Evolutionary conservation across 2,888 invertebrate genomes (phyloP), one percentile per base, ranked within the genome.

Genomic region (Sarcophaga variegata): DNA sequence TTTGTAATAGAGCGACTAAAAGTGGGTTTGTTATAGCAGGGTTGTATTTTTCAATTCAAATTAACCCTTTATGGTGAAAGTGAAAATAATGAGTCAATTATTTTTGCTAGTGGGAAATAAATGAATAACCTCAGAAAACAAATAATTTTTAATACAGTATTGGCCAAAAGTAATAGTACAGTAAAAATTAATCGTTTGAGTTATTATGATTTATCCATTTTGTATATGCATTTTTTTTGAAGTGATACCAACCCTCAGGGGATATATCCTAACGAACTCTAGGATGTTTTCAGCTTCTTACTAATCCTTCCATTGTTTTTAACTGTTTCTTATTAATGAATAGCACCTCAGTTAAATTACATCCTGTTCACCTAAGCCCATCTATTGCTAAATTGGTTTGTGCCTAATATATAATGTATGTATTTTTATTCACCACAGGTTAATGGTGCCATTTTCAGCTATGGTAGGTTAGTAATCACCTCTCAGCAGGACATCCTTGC

Each of bases 391-490:
- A 22, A n/a, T 17, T 17, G 70, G 81, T 81, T 67, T 12, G 22
- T 83, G 27, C 66, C 77, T 81, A 17, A 54, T 67, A 70, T 81
- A 63, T 66, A 12, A n/a, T 37, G n/a, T 2, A 67, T 67, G 71
- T 25, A 12, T 20, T 17, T 22, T 22, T 20, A 63, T 67, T 80
- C 45, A 71, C 74, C 83, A 60, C 81, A 92, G 92, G 90, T 92
- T 49, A 91, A 92, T 89, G 92, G 92, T 49, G 92, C 91, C 17
- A 88, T 87, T 77, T 91, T 91, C 74, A 79, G 77, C 5, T 80
- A 88, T 27, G 90, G 90, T 4, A 90, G 90, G 88, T 74, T 91
- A n/a, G 71, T 88, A 75, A 88, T 90, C 27, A 88, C 88, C 59
- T 86, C 88, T 14, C 82, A 67, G 6, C 82, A 67, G 6, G 82